phyloP scores from a whole-genome alignment of 2,888 invertebrate species.

The Rhamphomyia laevipes region DNA sequence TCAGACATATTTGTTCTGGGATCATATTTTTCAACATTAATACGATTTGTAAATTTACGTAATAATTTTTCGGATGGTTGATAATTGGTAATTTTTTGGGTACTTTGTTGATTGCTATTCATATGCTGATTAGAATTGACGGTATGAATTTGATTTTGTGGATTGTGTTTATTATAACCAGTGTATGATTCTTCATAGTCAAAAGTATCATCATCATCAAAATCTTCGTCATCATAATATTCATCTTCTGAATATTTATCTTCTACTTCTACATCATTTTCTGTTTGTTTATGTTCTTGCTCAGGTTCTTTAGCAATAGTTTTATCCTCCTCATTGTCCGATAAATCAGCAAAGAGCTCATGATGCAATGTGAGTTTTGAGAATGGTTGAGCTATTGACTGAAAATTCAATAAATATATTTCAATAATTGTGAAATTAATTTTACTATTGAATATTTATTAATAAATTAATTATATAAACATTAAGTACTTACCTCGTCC shows the following conservation, averaged over 20 bases:
- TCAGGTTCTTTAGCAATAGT: constrained; percentile 1
- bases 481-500: no score
- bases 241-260: constrained; percentile 19
- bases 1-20: constrained; percentile 39
- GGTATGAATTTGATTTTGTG: constrained; percentile 13
- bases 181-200: constrained; percentile 30
- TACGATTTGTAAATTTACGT: constrained; percentile 65
- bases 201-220: constrained; percentile 20
- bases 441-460: no score
- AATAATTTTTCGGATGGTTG: constrained; percentile 75
- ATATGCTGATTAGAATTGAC: constrained; percentile 12
- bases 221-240: constrained; percentile 21
- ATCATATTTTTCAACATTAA: constrained; percentile 74
- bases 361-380: constrained; percentile 25
- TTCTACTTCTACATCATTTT: constrained; percentile 12
- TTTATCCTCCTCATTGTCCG: constrained; percentile 9
- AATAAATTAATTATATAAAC: no score
- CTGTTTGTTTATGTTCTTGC: constrained; percentile 7
- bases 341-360: constrained; percentile 22
- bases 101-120: constrained; percentile 45
- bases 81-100: constrained; percentile 51
- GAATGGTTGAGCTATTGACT: no score
- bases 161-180: constrained; percentile 30
- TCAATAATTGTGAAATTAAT: no score
- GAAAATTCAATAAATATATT: no score